These are phyloP conservation scores for Ictidomys tridecemlineatus DNA, from an alignment of 2,113 vertebrate species.

Conservation along the genomic window DNA sequence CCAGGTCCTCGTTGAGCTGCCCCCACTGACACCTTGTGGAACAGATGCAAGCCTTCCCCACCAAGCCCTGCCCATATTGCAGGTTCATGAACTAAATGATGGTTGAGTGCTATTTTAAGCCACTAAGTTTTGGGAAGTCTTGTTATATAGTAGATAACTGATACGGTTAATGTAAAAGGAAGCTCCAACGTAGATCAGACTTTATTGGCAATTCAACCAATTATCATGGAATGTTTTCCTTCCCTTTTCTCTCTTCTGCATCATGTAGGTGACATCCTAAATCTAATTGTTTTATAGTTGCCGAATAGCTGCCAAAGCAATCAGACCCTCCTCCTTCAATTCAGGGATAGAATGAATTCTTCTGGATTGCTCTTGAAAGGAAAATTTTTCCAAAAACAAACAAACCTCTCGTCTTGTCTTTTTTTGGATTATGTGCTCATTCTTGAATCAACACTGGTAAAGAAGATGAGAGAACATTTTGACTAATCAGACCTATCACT, in stretches of 20 bases:
- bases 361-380: neutral
- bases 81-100: neutral
- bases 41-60: neutral
- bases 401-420: neutral
- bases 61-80: neutral
- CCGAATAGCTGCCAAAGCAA: neutral
- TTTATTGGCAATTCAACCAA: neutral
- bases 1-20: neutral
- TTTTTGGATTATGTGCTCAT: neutral
- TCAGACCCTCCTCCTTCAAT: neutral
- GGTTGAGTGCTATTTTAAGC: neutral
- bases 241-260: neutral
- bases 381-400: neutral
- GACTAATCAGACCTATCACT: neutral
- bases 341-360: neutral
- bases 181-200: neutral
- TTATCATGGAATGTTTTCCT: neutral
- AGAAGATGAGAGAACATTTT: neutral
- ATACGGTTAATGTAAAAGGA: neutral
- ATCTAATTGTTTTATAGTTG: neutral
- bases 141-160: neutral
- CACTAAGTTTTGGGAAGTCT: neutral
- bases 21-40: neutral
- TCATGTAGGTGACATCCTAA: neutral
- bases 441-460: neutral